These are phyloP conservation scores for Lordiphosa clarofinis DNA, from an alignment of 1,140 invertebrate species.

Conservation along the genomic window DNA sequence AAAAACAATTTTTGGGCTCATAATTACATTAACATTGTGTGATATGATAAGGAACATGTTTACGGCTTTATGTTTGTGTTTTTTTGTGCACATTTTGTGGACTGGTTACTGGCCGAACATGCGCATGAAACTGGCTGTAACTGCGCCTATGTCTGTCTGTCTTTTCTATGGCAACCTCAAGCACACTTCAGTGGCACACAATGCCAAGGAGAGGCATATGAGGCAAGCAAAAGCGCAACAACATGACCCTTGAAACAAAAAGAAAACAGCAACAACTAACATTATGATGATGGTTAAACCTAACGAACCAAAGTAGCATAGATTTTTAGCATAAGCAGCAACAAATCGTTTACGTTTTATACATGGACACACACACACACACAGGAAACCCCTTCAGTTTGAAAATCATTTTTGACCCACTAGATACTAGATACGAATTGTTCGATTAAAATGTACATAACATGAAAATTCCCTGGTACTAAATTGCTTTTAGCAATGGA, in stretches of 20 bases:
- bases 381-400: neutral
- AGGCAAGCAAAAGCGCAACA: slow-evolving; percentile 64
- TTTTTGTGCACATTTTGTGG: slow-evolving; percentile 45
- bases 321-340: slow-evolving; percentile 68
- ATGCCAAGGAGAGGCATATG: slow-evolving; percentile 25
- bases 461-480: too few species aligned
- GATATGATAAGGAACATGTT: slow-evolving; percentile 46
- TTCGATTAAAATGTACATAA: too few species aligned
- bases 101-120: slow-evolving; percentile 20
- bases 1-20: slow-evolving; percentile 38
- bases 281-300: slow-evolving; percentile 32
- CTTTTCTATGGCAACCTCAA: slow-evolving; percentile 47
- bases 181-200: slow-evolving; percentile 60
- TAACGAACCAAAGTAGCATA: slow-evolving; percentile 74
- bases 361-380: slow-evolving; percentile 6
- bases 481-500: too few species aligned
- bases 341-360: slow-evolving; percentile 46
- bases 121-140: slow-evolving; percentile 15
- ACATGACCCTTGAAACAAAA: slow-evolving; percentile 59
- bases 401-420: too few species aligned
- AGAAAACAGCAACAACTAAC: slow-evolving; percentile 28
- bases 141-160: slow-evolving; percentile 7
- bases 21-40: slow-evolving; percentile 61
- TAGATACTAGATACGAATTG: too few species aligned
- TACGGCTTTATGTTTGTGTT: slow-evolving; percentile 38